Conservation (phyloP, 2,113 vertebrate genomes). For the Trochalopteron elliotii region DNA sequence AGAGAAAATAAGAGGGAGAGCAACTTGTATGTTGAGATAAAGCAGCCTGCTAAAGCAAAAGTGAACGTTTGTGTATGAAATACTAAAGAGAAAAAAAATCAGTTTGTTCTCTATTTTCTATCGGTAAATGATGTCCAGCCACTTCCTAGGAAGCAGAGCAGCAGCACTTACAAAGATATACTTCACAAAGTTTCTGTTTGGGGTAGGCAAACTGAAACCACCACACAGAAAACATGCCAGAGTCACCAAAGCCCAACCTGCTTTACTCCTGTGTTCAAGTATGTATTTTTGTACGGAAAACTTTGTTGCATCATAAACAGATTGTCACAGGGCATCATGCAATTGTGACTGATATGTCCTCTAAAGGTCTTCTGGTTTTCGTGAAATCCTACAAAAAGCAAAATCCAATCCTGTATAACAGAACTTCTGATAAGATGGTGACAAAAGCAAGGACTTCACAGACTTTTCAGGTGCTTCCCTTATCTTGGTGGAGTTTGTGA, state of each 20-base stretch:
- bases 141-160: background rate
- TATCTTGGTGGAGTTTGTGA: background rate
- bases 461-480: background rate
- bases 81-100: background rate
- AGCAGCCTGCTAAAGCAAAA: background rate
- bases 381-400: background rate
- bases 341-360: background rate
- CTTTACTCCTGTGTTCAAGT: background rate
- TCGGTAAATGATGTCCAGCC: fast-evolving
- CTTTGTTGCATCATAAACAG: fast-evolving
- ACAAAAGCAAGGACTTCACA: background rate
- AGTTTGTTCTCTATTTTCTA: background rate
- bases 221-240: background rate
- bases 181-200: background rate
- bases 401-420: background rate
- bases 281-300: background rate
- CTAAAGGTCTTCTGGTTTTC: background rate
- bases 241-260: background rate
- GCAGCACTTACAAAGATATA: background rate
- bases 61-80: fast-evolving
- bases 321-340: background rate
- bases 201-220: background rate
- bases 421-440: background rate
- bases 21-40: background rate
- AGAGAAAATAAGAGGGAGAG: background rate